Conservation (phyloP, 2,888 invertebrate genomes). For the Cylloceria caligata region DNA sequence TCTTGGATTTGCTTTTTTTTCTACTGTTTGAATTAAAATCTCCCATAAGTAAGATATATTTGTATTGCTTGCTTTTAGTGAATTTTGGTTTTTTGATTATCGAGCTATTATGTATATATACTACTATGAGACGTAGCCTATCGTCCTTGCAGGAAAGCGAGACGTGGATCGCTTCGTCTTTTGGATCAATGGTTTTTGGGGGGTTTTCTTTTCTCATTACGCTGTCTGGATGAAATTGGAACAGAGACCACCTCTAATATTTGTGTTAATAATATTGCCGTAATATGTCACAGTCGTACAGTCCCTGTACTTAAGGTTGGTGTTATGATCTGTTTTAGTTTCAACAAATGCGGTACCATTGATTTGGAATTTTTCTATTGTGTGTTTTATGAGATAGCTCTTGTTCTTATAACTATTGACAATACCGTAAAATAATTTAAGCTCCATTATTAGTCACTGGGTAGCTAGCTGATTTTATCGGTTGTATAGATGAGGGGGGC, state of each 20-base stretch:
- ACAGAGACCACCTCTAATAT: background rate
- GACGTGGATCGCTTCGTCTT: background rate
- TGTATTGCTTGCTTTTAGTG: no score
- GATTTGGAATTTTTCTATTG: background rate
- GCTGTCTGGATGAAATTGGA: background rate
- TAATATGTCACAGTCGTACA: background rate
- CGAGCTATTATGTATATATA: background rate
- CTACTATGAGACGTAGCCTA: background rate
- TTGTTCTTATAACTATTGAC: no score
- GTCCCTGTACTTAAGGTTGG: background rate
- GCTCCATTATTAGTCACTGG: no score
- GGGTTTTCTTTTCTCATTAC: background rate
- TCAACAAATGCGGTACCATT: background rate
- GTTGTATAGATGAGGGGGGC: no score
- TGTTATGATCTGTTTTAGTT: background rate
- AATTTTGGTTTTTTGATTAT: no score
- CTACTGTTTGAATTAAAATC: no score
- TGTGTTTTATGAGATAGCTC: background rate
- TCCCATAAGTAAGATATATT: no score
- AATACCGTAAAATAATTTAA: no score
- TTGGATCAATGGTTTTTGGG: background rate
- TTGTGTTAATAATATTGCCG: background rate
- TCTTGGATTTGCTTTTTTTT: no score
- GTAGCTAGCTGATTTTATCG: no score
- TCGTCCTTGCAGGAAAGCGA: background rate